phyloP scores from a whole-genome alignment of 2,113 vertebrate genomes.

The Addax nasomaculatus region DNA sequence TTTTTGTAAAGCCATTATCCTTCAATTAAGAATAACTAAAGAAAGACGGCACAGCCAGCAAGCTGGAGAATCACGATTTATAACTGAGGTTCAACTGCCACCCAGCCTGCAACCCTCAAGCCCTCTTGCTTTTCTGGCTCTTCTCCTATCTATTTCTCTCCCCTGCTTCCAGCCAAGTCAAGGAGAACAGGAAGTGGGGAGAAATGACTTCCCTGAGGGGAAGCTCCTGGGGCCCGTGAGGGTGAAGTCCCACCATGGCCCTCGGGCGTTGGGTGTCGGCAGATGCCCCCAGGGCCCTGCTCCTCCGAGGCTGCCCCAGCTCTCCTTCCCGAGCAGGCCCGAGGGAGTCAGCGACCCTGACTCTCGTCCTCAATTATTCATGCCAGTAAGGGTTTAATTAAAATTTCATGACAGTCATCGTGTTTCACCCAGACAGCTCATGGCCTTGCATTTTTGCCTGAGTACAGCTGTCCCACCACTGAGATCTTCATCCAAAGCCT shows the following conservation, averaged over 20 bases:
- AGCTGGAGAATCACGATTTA: neutral
- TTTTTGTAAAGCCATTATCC: neutral
- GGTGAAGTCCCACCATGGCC: accelerated
- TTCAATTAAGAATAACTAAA: neutral
- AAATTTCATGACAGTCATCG: slow-evolving; percentile 51
- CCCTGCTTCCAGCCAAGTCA: neutral
- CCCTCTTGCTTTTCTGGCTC: neutral
- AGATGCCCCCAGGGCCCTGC: neutral
- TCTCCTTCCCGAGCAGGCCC: neutral
- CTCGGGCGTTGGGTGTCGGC: neutral
- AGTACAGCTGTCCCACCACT: neutral
- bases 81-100: neutral
- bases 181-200: neutral
- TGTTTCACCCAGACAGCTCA: neutral
- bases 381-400: slow-evolving; percentile 53
- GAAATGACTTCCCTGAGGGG: neutral
- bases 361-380: slow-evolving; percentile 52
- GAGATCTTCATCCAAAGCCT: neutral
- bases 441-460: neutral
- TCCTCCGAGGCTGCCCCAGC: neutral
- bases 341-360: neutral
- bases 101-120: neutral
- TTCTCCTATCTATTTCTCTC: neutral
- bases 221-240: neutral
- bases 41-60: neutral